Conservation (phyloP, 2,888 invertebrate species). For the Myopa testacea region DNA sequence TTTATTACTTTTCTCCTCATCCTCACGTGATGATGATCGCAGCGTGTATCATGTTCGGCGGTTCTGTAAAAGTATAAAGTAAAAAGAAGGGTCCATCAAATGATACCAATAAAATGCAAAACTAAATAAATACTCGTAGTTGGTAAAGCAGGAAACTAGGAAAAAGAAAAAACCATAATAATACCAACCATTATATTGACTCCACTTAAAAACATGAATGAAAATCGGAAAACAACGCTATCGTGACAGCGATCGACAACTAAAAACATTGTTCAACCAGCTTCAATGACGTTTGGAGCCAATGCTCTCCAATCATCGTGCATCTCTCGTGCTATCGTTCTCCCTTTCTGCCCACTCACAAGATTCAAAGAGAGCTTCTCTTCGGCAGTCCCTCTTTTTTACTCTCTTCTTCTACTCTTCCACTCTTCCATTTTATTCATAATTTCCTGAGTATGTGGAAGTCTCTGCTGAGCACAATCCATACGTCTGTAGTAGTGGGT, state of each 20-base stretch:
- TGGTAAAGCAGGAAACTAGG: no score
- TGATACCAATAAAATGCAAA: no score
- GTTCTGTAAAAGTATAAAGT: no score
- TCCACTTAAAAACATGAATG: slow-evolving; percentile 24
- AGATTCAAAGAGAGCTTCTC: background rate
- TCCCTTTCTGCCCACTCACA: background rate
- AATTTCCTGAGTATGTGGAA: background rate
- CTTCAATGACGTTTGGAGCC: slow-evolving; percentile 25
- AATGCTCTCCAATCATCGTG: background rate
- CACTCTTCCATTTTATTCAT: background rate
- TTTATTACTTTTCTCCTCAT: no score
- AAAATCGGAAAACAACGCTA: slow-evolving; percentile 32
- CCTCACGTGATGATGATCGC: no score
- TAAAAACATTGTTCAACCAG: slow-evolving; percentile 17
- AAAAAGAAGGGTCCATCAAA: no score
- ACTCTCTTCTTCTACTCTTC: background rate
- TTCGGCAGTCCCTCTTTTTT: background rate
- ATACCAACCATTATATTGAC: background rate
- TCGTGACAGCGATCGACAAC: slow-evolving; percentile 15
- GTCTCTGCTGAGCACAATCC: background rate
- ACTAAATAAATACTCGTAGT: no score
- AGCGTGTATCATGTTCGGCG: no score
- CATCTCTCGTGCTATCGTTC: background rate
- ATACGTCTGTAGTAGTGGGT: background rate
- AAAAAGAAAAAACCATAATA: no score